A percentile compares a stretch with the other conserved stretches of the same genome.
These are phyloP conservation scores for Drosophila emarginata DNA, from an alignment of 2,888 invertebrate species.

Conservation along the genomic window DNA sequence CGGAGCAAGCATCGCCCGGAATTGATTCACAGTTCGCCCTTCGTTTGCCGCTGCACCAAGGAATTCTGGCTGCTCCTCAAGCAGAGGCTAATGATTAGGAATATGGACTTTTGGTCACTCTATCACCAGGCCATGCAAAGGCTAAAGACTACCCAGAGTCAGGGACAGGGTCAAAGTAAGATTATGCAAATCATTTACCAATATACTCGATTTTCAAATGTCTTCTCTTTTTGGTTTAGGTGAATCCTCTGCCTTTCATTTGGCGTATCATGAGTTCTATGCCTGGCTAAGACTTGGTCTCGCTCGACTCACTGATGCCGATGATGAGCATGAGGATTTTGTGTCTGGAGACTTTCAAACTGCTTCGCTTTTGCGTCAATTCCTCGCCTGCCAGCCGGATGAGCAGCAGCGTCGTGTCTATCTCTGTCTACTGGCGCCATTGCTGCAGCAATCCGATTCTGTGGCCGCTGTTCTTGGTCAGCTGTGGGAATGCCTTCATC, in stretches of 20 bases:
- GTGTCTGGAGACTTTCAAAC: constrained; percentile 41
- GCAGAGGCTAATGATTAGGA: constrained; percentile 55
- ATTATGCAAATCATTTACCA: background rate
- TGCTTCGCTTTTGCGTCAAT: constrained; percentile 78
- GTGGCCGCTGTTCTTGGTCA: constrained; percentile 81
- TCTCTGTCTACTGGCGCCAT: constrained; percentile 81
- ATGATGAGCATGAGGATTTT: constrained; percentile 64
- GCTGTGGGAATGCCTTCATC: constrained; percentile 85
- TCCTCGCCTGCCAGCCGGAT: constrained; percentile 82
- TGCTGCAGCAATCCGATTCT: constrained; percentile 81
- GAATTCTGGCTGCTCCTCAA: constrained; percentile 85
- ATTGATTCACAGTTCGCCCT: constrained; percentile 83
- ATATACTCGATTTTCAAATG: background rate
- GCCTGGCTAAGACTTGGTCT: constrained; percentile 83
- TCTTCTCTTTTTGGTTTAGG: background rate
- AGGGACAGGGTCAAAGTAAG: constrained; percentile 31
- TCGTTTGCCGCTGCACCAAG: constrained; percentile 84
- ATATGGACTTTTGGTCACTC: constrained; percentile 82
- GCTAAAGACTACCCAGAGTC: constrained; percentile 54
- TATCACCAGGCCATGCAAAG: constrained; percentile 80
- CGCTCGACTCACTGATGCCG: constrained; percentile 80
- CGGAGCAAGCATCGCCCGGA: constrained; percentile 81
- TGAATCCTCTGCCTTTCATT: constrained; percentile 25
- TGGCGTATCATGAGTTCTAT: constrained; percentile 74
- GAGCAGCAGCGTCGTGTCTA: constrained; percentile 83